These are phyloP conservation scores for Lipotes vexillifer DNA, from an alignment of 2,113 vertebrate species.

Conservation along the genomic window DNA sequence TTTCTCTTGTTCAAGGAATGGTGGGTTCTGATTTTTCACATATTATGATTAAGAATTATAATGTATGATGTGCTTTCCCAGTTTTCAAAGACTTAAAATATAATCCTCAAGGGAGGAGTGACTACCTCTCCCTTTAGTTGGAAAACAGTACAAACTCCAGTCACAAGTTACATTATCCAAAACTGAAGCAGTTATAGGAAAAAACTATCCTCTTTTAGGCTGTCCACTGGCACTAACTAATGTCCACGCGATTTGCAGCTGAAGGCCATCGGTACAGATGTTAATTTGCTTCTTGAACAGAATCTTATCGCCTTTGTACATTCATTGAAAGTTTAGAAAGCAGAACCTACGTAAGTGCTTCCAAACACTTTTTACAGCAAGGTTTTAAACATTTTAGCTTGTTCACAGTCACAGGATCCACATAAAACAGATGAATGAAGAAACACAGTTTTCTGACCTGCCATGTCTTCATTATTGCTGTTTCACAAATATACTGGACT, in stretches of 20 bases:
- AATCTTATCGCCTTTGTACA: background rate
- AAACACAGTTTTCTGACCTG: background rate
- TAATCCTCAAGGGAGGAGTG: background rate
- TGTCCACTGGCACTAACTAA: background rate
- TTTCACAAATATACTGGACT: background rate
- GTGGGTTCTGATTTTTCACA: background rate
- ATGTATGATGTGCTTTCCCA: background rate
- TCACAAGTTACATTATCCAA: background rate
- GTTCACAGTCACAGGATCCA: background rate
- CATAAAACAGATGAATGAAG: background rate
- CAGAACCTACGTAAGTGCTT: background rate
- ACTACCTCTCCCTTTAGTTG: background rate
- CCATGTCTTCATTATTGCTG: background rate
- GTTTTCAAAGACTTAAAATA: background rate
- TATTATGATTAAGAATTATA: background rate
- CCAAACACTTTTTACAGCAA: background rate
- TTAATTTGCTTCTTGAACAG: background rate
- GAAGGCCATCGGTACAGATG: background rate
- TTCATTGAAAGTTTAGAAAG: background rate
- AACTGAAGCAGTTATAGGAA: background rate
- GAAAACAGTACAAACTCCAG: background rate
- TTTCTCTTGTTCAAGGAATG: background rate
- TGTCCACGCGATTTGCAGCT: background rate
- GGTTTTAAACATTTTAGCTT: background rate
- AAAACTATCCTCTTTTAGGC: background rate